phyloP scores from a whole-genome alignment of 2,113 vertebrate species.

The Antennarius striatus region DNA sequence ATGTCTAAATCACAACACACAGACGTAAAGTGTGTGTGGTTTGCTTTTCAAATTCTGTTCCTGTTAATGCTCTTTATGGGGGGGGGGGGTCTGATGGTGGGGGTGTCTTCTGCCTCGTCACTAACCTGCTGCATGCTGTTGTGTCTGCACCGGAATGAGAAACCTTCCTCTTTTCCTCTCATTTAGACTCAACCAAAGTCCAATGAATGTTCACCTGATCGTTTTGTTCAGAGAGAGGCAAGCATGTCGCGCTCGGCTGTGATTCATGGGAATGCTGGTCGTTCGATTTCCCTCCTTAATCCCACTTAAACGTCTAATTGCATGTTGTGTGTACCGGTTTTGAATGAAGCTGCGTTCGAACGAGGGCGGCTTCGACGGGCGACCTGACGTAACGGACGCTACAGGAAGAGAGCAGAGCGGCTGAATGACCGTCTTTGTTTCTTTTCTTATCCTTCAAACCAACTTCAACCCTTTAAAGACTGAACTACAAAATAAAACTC shows the following conservation, averaged over 20 bases:
- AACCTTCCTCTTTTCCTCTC: slow-evolving; percentile 54
- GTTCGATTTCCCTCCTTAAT: slow-evolving; percentile 30
- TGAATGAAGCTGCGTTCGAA: slow-evolving; percentile 49
- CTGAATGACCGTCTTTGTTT: slow-evolving; percentile 1
- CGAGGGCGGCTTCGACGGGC: slow-evolving; percentile 1
- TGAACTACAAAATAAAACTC: not conserved
- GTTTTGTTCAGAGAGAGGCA: slow-evolving; percentile 77
- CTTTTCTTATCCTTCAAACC: not conserved
- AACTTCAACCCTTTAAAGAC: not conserved
- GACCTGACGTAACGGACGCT: slow-evolving; percentile 25
- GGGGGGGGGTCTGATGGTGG: slow-evolving; percentile 41
- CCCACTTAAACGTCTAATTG: slow-evolving; percentile 63
- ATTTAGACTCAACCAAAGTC: slow-evolving; percentile 72
- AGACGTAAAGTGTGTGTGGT: no score
- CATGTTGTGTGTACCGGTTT: slow-evolving; percentile 48
- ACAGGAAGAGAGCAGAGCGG: slow-evolving; percentile 56
- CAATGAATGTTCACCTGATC: slow-evolving; percentile 75
- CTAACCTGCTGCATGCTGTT: slow-evolving; percentile 57
- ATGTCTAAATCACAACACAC: no score
- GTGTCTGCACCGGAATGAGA: slow-evolving; percentile 31
- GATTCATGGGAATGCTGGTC: slow-evolving; percentile 31
- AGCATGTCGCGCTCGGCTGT: slow-evolving; percentile 66
- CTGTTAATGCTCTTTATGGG: slow-evolving; percentile 59
- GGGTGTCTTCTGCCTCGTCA: not conserved
- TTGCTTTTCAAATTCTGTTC: slow-evolving; percentile 14